Conservation (phyloP, 2,888 invertebrate genomes). For the Nomada fabriciana region DNA sequence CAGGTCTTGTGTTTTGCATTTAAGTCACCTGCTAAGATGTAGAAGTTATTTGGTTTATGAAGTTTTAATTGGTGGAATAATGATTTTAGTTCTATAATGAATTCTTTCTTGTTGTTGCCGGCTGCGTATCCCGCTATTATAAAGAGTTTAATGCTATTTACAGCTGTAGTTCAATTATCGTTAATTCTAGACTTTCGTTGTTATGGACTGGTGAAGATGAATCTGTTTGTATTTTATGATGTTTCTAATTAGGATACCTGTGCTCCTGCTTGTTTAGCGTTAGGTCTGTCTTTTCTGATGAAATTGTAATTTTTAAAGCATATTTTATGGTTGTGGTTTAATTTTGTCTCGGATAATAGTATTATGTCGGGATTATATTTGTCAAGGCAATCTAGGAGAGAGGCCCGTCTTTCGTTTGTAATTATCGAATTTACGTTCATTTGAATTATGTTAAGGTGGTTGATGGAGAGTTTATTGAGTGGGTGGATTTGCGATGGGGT, state of each 20-base stretch:
- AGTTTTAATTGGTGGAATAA: slow-evolving; percentile 31
- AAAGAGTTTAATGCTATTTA: no score
- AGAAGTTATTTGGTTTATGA: slow-evolving; percentile 16
- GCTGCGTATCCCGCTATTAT: no score
- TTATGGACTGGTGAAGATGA: background rate
- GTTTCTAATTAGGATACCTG: slow-evolving; percentile 14
- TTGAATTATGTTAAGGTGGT: background rate
- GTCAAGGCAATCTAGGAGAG: background rate
- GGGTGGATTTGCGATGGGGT: background rate
- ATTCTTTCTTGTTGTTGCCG: background rate
- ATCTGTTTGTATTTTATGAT: slow-evolving; percentile 18
- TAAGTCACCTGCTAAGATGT: slow-evolving; percentile 52
- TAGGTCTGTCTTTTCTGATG: slow-evolving; percentile 26
- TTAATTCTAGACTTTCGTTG: no score
- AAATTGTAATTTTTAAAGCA: background rate
- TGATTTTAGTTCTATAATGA: slow-evolving; percentile 19
- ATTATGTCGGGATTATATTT: background rate
- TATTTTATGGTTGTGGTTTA: background rate
- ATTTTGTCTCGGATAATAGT: slow-evolving; percentile 9
- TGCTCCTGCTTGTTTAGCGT: slow-evolving; percentile 42
- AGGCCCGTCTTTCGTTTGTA: slow-evolving; percentile 11
- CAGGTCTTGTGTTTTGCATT: slow-evolving; percentile 25
- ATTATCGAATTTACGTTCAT: slow-evolving; percentile 10
- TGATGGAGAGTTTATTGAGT: background rate
- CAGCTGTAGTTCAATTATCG: no score